phyloP scores from a whole-genome alignment of 2,797 vertebrate genomes.

The Scomberomorus guttatus region DNA sequence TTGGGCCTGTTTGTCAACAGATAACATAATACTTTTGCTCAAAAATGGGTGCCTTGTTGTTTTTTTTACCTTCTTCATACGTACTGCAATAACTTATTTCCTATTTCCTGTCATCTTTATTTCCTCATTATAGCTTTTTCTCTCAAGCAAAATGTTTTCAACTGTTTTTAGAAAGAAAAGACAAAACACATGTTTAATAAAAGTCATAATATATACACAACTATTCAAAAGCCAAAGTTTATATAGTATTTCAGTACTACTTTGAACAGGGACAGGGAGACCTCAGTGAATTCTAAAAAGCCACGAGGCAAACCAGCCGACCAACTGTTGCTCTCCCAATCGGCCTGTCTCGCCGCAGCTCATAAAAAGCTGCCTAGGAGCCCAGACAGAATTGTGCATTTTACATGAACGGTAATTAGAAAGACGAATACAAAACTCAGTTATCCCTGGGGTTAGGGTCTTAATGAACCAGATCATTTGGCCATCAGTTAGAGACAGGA shows the following conservation, averaged over 20 bases:
- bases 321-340: constrained; percentile 36
- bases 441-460: constrained; percentile 42
- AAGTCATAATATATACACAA: not conserved
- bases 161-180: not conserved
- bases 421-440: constrained; percentile 58
- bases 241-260: not conserved
- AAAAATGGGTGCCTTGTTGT: too few species aligned
- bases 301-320: constrained; percentile 20
- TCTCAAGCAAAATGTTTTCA: not conserved
- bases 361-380: constrained; percentile 67
- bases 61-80: too few species aligned
- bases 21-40: too few species aligned
- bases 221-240: constrained; percentile 18
- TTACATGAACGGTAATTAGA: constrained; percentile 75
- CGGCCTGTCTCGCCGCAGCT: constrained; percentile 37
- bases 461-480: constrained; percentile 67
- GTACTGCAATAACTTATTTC: not conserved
- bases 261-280: constrained; percentile 37
- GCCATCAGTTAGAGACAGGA: constrained; percentile 60
- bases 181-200: not conserved
- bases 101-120: too few species aligned
- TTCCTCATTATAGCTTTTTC: too few species aligned
- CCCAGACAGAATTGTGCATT: constrained; percentile 60
- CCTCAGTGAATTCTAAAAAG: constrained; percentile 33
- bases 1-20: too few species aligned